Evolutionary conservation across 2,797 vertebrate genomes (phyloP), one percentile per base, ranked within the genome.

Genomic region (Phyllotis vaccarum): DNA sequence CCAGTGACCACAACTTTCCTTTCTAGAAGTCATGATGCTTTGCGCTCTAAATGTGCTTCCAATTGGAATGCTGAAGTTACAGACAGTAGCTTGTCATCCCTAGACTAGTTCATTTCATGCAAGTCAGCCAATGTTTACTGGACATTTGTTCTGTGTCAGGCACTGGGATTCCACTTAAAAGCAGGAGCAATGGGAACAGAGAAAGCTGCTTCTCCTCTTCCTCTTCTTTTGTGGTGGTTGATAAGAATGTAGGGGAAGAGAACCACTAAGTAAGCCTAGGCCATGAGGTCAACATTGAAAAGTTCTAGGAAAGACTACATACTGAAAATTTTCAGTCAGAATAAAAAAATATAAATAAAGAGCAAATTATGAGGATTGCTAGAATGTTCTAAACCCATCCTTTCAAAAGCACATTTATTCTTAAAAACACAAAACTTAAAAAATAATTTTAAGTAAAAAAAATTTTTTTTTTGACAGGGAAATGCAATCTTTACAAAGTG

Each of bases 1-100:
- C 49, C 56, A 80, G 56, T 17, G 76, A 82, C 76, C 90, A 70
- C 8, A 54, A 49, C 22, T 88, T 89, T 88, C 46, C 43, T 86
- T 49, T 75, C 68, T 60, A 49, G 78, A 89, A 72, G 58, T 4
- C 70, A 88, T 14, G 72, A 64, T 88, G 58, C 37, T 79, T 72
- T 93, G 89, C 88, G 19, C 87, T 96, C 89, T 93, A 91, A 92
- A 95, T 86, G 86, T 34, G 27, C 22, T 46, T 80, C 62, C 37
- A 37, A 22, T 34, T 82, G 62, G 80, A 94, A 91, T 88, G 72
- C 37, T 86, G 54, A 96, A 90, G 90, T 95, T 90, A 96, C 52
- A 91, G 46, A 66, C 12, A 89, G 86, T 66, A 92, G 72, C 46
- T 83, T 96, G n/a, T 83, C 74, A 54, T 64, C 74, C 93, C 93